These are phyloP conservation scores for Napeogenes sylphis DNA, from an alignment of 2,888 invertebrate species.

Conservation along the genomic window DNA sequence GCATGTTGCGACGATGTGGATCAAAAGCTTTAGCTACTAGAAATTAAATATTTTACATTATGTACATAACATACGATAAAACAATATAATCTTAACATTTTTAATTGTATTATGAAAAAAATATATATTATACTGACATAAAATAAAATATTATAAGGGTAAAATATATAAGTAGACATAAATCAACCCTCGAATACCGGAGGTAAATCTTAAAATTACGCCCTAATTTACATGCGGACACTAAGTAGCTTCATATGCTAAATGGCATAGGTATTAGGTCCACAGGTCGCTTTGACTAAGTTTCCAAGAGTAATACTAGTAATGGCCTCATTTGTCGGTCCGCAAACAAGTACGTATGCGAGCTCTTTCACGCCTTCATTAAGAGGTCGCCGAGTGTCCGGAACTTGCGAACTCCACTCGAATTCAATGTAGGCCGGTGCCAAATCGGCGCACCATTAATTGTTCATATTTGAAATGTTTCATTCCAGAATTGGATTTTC, in stretches of 20 bases:
- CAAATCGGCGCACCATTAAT: slow-evolving; percentile 48
- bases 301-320: slow-evolving; percentile 38
- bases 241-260: slow-evolving; percentile 18
- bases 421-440: slow-evolving; percentile 43
- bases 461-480: slow-evolving; percentile 37
- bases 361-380: slow-evolving; percentile 46
- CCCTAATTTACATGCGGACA: slow-evolving; percentile 8
- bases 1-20: slow-evolving; percentile 27
- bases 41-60: slow-evolving; percentile 15
- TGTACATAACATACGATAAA: slow-evolving; percentile 16
- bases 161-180: not conserved
- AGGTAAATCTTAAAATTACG: slow-evolving; percentile 1
- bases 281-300: slow-evolving; percentile 33
- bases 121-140: not conserved
- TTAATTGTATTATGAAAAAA: not conserved
- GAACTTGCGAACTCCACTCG: slow-evolving; percentile 40
- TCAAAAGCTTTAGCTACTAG: slow-evolving; percentile 22
- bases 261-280: slow-evolving; percentile 15
- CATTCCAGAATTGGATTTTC: slow-evolving; percentile 14
- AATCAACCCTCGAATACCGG: not conserved
- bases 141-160: no score
- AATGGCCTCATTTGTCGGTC: slow-evolving; percentile 41
- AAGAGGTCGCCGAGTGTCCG: slow-evolving; percentile 41
- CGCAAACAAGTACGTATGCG: slow-evolving; percentile 38
- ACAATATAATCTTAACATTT: not conserved